These are phyloP conservation scores for Pelosia muscerda DNA, from an alignment of 2,888 invertebrate species.

Conservation along the genomic window DNA sequence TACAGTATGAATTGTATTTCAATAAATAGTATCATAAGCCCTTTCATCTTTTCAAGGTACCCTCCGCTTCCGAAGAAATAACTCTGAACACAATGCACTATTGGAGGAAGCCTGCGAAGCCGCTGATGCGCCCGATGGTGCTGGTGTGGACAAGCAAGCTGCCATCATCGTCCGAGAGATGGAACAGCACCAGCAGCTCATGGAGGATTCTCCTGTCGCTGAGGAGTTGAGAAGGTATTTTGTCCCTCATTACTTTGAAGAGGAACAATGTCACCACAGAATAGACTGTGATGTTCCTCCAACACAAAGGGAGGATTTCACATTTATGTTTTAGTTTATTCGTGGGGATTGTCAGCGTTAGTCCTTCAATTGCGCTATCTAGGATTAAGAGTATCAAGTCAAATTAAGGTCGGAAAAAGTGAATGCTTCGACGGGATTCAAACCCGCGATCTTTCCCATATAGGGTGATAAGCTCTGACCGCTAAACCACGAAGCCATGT, in stretches of 20 bases:
- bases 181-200: constrained; percentile 88
- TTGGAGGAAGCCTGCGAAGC: constrained; percentile 59
- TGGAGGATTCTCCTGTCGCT: constrained; percentile 88
- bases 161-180: constrained; percentile 88
- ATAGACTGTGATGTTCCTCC: background rate
- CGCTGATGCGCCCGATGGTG: constrained; percentile 54
- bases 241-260: background rate
- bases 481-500: too few relatives aligned
- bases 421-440: too few relatives aligned
- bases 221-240: constrained; percentile 88
- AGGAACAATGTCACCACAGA: background rate
- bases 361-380: background rate
- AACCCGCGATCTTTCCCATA: too few relatives aligned
- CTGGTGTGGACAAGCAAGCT: constrained; percentile 82
- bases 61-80: constrained; percentile 69
- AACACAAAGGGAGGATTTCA: too few relatives aligned
- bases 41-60: constrained; percentile 61
- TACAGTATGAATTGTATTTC: background rate
- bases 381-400: too few relatives aligned
- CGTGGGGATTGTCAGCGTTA: too few relatives aligned
- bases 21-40: background rate
- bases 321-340: too few relatives aligned
- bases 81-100: constrained; percentile 72
- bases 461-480: too few relatives aligned
- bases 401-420: too few relatives aligned